These are phyloP conservation scores for Elanoides forficatus DNA, from an alignment of 2,113 vertebrate genomes.

Conservation along the genomic window DNA sequence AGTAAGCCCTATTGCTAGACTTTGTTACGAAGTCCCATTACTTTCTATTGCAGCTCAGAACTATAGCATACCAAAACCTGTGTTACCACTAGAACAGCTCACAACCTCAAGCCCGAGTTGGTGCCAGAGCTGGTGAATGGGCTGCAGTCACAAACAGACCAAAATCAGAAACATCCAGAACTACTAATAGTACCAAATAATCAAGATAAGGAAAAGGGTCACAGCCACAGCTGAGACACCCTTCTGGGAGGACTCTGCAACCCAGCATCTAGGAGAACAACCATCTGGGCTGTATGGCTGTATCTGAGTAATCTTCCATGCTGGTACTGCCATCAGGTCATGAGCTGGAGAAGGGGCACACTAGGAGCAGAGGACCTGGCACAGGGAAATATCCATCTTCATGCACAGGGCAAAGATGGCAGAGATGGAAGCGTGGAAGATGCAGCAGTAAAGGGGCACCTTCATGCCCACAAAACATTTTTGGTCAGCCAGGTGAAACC, in stretches of 20 bases:
- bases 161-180: neutral
- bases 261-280: neutral
- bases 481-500: neutral
- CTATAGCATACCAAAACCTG: neutral
- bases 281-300: neutral
- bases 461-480: neutral
- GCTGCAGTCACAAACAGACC: neutral
- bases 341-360: neutral
- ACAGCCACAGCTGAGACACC: neutral
- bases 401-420: neutral
- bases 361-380: neutral
- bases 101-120: neutral
- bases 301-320: neutral
- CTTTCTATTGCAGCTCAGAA: neutral
- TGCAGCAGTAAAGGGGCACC: neutral
- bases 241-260: neutral
- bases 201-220: neutral
- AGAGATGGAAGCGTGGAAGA: neutral
- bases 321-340: neutral
- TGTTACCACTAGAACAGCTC: neutral
- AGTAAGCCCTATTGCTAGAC: neutral
- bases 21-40: neutral
- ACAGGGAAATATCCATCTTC: neutral
- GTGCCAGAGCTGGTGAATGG: neutral
- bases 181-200: neutral